These are phyloP conservation scores for Leontopithecus rosalia DNA, from an alignment of 2,797 vertebrate genomes.

Conservation along the genomic window DNA sequence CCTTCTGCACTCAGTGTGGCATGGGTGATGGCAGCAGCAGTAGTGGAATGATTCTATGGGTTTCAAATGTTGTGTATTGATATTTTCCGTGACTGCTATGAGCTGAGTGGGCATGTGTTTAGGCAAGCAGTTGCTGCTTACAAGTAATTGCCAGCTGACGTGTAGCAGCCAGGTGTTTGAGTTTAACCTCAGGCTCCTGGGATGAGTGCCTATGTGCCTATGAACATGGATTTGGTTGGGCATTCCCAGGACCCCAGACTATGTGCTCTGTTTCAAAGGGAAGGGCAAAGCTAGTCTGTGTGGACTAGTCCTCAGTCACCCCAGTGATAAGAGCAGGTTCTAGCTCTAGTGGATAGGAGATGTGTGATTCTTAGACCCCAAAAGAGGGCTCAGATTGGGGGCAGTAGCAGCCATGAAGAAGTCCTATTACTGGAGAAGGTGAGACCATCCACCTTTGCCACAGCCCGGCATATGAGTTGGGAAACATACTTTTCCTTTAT, in stretches of 20 bases:
- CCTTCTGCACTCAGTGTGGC: neutral
- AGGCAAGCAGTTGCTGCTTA: neutral
- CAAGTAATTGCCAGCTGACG: neutral
- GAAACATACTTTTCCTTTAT: neutral
- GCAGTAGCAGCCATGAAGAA: neutral
- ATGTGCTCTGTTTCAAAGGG: neutral
- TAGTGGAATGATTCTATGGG: neutral
- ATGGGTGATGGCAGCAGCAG: neutral
- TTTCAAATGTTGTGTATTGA: neutral
- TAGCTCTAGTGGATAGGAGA: neutral
- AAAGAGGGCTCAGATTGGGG: neutral
- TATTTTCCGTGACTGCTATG: neutral
- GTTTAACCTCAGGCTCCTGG: neutral
- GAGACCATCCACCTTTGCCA: neutral
- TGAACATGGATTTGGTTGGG: neutral
- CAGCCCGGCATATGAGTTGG: neutral
- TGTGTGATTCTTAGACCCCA: neutral
- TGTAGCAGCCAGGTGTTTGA: neutral
- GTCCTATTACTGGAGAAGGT: neutral
- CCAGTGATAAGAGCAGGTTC: neutral
- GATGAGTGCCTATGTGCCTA: neutral
- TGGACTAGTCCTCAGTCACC: neutral
- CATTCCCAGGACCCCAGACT: neutral
- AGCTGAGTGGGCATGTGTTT: neutral
- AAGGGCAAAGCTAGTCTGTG: neutral